A percentile compares a stretch with the other conserved stretches of the same genome.
Conservation (phyloP, 2,113 vertebrate genomes). For the Picathartes gymnocephalus region DNA sequence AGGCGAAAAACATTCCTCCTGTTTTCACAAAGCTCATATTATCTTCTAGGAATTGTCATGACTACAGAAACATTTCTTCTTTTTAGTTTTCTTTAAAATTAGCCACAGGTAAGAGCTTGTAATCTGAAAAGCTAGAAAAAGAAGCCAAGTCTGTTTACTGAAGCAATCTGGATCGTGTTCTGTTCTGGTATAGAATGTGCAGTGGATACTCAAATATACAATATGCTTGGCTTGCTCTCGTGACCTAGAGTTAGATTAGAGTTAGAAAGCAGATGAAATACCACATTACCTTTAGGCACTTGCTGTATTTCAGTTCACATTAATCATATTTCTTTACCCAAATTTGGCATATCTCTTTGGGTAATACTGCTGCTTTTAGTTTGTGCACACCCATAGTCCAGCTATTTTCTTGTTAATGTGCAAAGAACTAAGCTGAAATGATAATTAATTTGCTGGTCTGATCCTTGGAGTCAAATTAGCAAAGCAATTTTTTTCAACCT, state of each 20-base stretch:
- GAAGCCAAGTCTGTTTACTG: neutral
- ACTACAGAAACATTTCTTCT: neutral
- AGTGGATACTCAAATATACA: neutral
- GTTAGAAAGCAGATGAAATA: neutral
- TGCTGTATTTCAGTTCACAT: neutral
- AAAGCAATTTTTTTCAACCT: neutral
- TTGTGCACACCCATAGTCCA: neutral
- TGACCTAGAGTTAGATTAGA: neutral
- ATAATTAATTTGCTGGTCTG: neutral
- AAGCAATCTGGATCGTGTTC: neutral
- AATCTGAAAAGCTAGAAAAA: neutral
- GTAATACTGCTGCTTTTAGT: neutral
- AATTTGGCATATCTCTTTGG: neutral
- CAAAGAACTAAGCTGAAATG: neutral
- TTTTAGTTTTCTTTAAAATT: neutral
- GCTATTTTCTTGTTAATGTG: neutral
- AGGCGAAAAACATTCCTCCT: neutral
- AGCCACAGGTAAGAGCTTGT: conserved; percentile 71
- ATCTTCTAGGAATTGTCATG: neutral
- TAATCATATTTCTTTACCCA: neutral
- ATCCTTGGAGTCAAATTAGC: neutral
- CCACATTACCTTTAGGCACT: neutral
- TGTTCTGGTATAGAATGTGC: neutral
- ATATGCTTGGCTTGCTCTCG: neutral
- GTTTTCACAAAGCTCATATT: neutral